A percentile compares a stretch with the other conserved stretches of the same genome.
These are phyloP conservation scores for Gallinago nigripennis DNA, from an alignment of 2,797 vertebrate species.

Conservation along the genomic window DNA sequence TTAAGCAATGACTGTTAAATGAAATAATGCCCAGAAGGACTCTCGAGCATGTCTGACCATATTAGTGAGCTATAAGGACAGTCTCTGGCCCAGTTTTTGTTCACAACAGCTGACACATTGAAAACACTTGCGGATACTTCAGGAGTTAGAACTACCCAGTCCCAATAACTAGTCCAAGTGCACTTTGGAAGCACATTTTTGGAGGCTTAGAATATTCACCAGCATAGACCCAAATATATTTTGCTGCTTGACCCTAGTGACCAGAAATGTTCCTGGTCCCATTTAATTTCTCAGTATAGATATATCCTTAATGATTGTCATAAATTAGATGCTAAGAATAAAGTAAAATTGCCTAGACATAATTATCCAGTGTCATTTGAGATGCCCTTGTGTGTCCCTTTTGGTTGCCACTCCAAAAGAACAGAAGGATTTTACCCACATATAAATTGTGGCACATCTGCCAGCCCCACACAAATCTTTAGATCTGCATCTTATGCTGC, in stretches of 20 bases:
- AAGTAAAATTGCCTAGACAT: slow-evolving; percentile 15
- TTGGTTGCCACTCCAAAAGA: background rate
- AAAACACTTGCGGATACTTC: background rate
- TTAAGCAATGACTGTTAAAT: background rate
- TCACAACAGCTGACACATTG: background rate
- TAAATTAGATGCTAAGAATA: slow-evolving; percentile 40
- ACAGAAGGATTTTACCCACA: background rate
- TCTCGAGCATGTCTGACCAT: background rate
- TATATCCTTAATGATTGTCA: slow-evolving; percentile 28
- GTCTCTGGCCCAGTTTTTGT: background rate
- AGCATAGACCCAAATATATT: background rate
- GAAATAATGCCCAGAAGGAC: background rate
- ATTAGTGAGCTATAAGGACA: background rate
- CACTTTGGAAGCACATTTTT: background rate
- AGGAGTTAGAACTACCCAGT: background rate
- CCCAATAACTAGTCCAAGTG: background rate
- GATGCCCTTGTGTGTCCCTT: background rate
- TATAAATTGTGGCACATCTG: background rate
- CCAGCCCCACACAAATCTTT: background rate
- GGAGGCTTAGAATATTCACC: background rate
- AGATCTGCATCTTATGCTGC: too few species aligned
- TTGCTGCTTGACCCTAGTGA: background rate
- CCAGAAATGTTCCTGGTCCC: background rate
- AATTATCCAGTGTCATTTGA: background rate
- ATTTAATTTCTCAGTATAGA: slow-evolving; percentile 19